phyloP scores from a whole-genome alignment of 2,797 vertebrate genomes.

The Hemibagrus guttatus region DNA sequence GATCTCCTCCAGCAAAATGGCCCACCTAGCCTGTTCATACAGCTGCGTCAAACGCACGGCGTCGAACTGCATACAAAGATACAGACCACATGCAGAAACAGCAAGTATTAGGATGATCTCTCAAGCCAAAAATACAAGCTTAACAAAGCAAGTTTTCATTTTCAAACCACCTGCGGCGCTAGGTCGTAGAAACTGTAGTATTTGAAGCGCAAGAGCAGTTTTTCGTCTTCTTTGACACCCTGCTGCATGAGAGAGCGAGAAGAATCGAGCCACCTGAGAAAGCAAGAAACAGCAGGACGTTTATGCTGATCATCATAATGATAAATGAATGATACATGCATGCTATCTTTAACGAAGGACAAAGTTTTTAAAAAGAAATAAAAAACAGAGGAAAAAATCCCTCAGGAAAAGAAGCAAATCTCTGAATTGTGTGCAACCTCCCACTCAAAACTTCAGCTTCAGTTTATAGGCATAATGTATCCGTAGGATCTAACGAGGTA shows the following conservation, averaged over 20 bases:
- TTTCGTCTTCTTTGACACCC: conserved; percentile 70
- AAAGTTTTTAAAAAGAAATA: background rate
- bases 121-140: background rate
- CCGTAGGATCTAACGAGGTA: background rate
- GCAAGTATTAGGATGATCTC: background rate
- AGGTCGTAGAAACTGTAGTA: conserved; percentile 78
- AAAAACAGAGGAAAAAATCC: background rate
- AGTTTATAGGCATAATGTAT: background rate
- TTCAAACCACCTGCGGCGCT: conserved; percentile 70
- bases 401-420: background rate
- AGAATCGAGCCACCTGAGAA: conserved; percentile 77
- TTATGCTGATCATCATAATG: background rate
- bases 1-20: conserved; percentile 75
- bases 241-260: conserved; percentile 79
- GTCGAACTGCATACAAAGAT: conserved; percentile 64
- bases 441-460: background rate
- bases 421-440: background rate
- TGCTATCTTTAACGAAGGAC: background rate
- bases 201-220: conserved; percentile 76
- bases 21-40: conserved; percentile 81
- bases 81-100: background rate
- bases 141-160: background rate
- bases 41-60: conserved; percentile 75
- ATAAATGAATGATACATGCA: background rate
- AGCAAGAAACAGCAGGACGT: background rate